These are phyloP conservation scores for Archivesica marissinica DNA, from an alignment of 1,140 invertebrate genomes.

Conservation along the genomic window DNA sequence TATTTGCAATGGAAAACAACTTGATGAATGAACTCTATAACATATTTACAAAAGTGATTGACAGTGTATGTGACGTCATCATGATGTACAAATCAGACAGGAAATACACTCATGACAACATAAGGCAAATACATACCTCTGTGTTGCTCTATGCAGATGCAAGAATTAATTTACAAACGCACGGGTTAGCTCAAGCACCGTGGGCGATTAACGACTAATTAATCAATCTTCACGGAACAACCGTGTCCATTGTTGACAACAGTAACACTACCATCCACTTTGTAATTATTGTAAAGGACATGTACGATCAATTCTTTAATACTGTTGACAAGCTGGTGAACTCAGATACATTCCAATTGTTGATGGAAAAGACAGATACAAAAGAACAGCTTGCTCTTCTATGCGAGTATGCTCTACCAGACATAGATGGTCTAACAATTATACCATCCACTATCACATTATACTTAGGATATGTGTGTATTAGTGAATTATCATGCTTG, in stretches of 20 bases:
- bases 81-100: background rate
- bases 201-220: background rate
- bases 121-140: background rate
- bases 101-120: background rate
- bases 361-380: background rate
- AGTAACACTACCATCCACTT: background rate
- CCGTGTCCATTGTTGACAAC: background rate
- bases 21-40: background rate
- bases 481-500: background rate
- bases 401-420: background rate
- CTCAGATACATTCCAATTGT: background rate
- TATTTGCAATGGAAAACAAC: background rate
- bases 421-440: background rate
- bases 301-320: background rate
- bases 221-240: background rate
- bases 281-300: background rate
- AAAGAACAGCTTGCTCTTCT: background rate
- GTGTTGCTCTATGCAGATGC: background rate
- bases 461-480: no score
- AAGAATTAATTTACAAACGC: background rate
- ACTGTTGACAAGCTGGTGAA: background rate
- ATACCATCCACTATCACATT: background rate
- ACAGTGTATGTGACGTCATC: background rate
- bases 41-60: background rate
- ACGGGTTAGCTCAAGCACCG: background rate